These are phyloP conservation scores for Lysandra coridon DNA, from an alignment of 2,888 invertebrate species.

Conservation along the genomic window DNA sequence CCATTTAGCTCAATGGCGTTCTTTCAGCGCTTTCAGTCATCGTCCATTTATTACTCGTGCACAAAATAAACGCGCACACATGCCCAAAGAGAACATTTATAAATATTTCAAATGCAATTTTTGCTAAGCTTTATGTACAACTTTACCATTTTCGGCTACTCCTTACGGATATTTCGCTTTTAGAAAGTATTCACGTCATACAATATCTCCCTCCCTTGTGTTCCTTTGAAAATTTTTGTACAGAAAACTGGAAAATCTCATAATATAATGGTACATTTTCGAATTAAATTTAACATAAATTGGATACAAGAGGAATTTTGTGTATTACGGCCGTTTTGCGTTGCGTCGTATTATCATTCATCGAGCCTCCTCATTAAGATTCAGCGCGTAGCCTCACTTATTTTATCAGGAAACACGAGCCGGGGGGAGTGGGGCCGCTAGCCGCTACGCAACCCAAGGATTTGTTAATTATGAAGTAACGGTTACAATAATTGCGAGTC, in stretches of 20 bases:
- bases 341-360: not conserved
- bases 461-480: conserved; percentile 38
- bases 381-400: not conserved
- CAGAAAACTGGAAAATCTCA: not conserved
- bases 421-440: conserved; percentile 31
- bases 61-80: conserved; percentile 21
- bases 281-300: not conserved
- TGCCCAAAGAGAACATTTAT: conserved; percentile 16
- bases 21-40: conserved; percentile 26
- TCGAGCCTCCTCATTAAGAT: conserved; percentile 14
- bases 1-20: conserved; percentile 29
- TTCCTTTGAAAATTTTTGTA: not conserved
- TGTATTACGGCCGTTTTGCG: not conserved
- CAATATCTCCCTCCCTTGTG: not conserved
- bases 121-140: conserved; percentile 14
- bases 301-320: not conserved
- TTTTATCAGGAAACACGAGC: conserved; percentile 7
- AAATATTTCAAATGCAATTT: conserved; percentile 27
- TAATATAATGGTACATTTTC: not conserved
- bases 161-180: not conserved
- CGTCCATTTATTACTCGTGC: conserved; percentile 28
- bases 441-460: conserved; percentile 34
- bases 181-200: not conserved
- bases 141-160: conserved; percentile 1
- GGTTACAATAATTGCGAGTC: conserved; percentile 33